Evolutionary conservation across 2,113 vertebrate species (phyloP), one percentile per base, ranked within the genome.

Genomic region (Alethe diademata): DNA sequence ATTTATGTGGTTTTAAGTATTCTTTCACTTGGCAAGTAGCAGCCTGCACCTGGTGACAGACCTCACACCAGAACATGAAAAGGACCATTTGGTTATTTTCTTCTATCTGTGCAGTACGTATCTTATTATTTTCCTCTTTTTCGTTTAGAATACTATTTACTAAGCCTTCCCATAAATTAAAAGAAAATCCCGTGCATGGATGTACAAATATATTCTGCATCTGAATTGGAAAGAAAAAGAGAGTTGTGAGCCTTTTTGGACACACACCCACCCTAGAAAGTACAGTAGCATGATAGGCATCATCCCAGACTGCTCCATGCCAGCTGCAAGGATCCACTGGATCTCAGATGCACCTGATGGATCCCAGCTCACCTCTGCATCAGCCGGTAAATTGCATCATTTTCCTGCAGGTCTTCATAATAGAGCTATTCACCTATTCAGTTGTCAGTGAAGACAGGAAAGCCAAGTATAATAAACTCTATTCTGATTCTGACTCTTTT

Each of bases 191-290:
- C 45, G 19, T 11, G 8, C 29, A 51, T 2, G 11, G 8, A 58
- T 12, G 8, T 25, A 57, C 2, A 2, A 78, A 42, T 17, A 50
- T 50, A 62, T 56, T 78, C 38, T 71, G 24, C 24, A 51, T n/a
- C 35, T 70, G n/a, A 87, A 91, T 1, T 60, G n/a, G 22, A 84
- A 89, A 84, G 38, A 35, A 80, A 79, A 66, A n/a, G 24, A 70
- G 25, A 48, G 18, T 18, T 50, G 11, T 56, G 31, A 81, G 28
- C 7, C 66, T 57, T 70, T 78, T 29, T 51, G 53, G 36, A 62
- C 9, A 74, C 9, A 18, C 2, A 35, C 4, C 1, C 5, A 2
- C 11, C 18, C 31, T 5, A 26, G 20, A 28, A 56, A 47, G 33
- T 20, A 36, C 11, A 40, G n/a, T 10, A 60, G 15, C 38, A 36